Percentiles rank a stretch among this genome's conserved stretches.
Evolutionary conservation across 30 jellyfish, hydroid and myxozoan genomes (phyloP).

Genomic region (Chrysaora quinquecirrha): DNA sequence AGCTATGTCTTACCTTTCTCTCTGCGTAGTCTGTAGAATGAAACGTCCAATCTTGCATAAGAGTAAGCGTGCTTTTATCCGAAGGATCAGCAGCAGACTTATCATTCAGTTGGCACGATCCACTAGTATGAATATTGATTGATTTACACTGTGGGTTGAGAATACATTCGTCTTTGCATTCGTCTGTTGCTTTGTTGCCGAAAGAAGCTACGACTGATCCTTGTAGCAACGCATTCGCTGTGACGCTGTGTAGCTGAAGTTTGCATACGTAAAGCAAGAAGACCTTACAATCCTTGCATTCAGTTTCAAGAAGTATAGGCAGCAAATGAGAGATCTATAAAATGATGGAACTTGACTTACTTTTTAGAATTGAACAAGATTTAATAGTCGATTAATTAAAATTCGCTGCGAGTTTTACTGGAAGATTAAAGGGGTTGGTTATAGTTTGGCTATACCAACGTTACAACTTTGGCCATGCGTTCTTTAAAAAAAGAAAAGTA

Average conservation of each 20-base stretch:
- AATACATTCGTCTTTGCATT: background rate
- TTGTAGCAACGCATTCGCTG: background rate
- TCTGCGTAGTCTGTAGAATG: slow-evolving; percentile 13
- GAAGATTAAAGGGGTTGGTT: too few species aligned
- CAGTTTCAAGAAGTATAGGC: too few species aligned
- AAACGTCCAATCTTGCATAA: slow-evolving; percentile 1
- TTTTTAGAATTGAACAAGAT: too few species aligned
- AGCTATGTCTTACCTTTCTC: slow-evolving; percentile 9
- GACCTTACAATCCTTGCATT: background rate
- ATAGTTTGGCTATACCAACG: too few species aligned
- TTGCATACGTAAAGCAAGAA: background rate
- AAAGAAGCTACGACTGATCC: background rate
- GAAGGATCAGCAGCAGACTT: slow-evolving; percentile 9
- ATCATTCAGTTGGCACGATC: slow-evolving; percentile 17
- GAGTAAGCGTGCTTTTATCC: background rate
- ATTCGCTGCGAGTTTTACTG: too few species aligned
- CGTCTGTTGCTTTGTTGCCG: background rate
- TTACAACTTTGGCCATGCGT: too few species aligned
- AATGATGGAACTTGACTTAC: too few species aligned
- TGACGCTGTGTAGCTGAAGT: background rate
- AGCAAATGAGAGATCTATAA: too few species aligned
- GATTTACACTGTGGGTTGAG: slow-evolving; percentile 3
- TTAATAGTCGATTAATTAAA: too few species aligned
- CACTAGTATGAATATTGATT: background rate
- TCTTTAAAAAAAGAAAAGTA: too few species aligned